phyloP scores from a whole-genome alignment of 2,797 vertebrate species.

The Leptodactylus fallax region DNA sequence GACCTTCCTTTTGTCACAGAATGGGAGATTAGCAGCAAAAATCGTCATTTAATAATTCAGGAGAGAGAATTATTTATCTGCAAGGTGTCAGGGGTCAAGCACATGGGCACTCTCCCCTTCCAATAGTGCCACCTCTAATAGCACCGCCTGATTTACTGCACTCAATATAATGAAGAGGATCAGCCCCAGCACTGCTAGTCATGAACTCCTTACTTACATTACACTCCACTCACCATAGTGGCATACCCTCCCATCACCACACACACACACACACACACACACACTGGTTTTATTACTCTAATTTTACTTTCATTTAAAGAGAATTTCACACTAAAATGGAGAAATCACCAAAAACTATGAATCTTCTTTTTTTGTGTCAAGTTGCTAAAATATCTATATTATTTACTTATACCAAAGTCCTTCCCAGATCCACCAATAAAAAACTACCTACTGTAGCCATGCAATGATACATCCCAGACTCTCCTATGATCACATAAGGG shows the following conservation, averaged over 20 bases:
- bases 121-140: slow-evolving; percentile 55
- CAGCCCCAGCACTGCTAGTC: not conserved
- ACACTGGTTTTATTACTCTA: not conserved
- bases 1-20: slow-evolving; percentile 60
- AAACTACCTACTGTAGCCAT: not conserved
- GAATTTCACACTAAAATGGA: not conserved
- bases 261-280: no score
- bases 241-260: not conserved
- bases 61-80: slow-evolving; percentile 63
- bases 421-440: not conserved
- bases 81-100: slow-evolving; percentile 57
- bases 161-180: slow-evolving; percentile 58
- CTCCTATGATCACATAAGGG: not conserved
- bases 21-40: slow-evolving; percentile 61
- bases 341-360: not conserved
- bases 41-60: slow-evolving; percentile 63
- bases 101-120: slow-evolving; percentile 44
- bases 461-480: not conserved
- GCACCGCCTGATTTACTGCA: slow-evolving; percentile 58
- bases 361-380: not conserved
- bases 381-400: not conserved
- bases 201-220: not conserved
- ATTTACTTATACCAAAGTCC: not conserved
- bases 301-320: not conserved
- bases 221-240: not conserved